These are phyloP conservation scores for Otolemur crassicaudatus DNA, from an alignment of 2,797 vertebrate genomes.

Conservation along the genomic window DNA sequence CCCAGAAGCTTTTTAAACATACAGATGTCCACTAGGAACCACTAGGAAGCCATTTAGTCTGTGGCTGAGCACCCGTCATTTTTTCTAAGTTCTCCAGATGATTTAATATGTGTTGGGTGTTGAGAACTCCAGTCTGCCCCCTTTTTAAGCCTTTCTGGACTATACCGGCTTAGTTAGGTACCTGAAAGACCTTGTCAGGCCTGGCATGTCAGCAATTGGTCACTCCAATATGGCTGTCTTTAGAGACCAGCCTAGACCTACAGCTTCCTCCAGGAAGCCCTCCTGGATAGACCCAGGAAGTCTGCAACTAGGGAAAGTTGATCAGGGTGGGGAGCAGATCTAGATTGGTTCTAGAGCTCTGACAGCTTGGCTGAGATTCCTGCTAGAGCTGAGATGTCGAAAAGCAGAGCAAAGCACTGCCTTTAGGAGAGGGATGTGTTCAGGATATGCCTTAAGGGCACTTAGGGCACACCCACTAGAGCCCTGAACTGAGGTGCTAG, in stretches of 20 bases:
- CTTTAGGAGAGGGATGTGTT: neutral
- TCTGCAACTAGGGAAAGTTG: neutral
- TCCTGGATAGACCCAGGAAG: neutral
- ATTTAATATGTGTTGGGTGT: neutral
- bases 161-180: neutral
- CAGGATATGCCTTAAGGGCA: neutral
- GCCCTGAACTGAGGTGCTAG: neutral
- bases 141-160: neutral
- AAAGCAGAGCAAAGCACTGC: neutral
- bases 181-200: neutral
- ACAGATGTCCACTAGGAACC: neutral
- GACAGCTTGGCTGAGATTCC: neutral
- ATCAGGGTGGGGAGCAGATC: neutral
- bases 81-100: neutral
- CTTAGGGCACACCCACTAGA: neutral
- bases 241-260: neutral
- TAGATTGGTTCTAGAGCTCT: neutral
- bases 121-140: neutral
- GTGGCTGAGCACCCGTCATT: neutral
- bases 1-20: neutral
- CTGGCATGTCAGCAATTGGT: neutral
- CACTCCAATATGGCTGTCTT: neutral
- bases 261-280: neutral
- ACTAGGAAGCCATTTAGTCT: neutral
- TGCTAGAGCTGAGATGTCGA: neutral